Base-by-base conservation (phyloP, 2,797 vertebrate species). In the Pangasius mekongensis region DNA sequence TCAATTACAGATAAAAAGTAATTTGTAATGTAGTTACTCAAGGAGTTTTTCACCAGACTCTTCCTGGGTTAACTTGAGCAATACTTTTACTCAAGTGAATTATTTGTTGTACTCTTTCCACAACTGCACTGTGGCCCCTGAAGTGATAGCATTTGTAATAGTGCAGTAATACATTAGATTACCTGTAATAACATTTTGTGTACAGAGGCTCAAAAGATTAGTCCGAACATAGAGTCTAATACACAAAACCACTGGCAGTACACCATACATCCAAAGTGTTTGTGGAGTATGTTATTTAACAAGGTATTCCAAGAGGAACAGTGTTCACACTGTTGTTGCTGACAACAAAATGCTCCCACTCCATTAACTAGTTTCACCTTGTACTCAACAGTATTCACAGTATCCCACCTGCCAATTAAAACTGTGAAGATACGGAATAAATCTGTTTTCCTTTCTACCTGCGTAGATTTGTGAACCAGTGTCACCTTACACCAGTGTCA, bases 261-360 rank as follows among this genome's bases (percentile, higher is more conserved):
- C 43, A 52, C 60, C n/a, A 52, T 13, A 22, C 20, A 83, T 3
- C 47, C 27, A 9, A 39, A 81, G 47, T 66, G 36, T 76, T 49
- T 36, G 56, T 58, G 33, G 36, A 85, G 54, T 14, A 2, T 67
- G n/a, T 39, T 66, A 30, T 56, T 69, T 85, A 67, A 18, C 83
- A 52, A 83, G 83, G n/a, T 84, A 80, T 58, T n/a, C 43, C 58
- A 39, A n/a, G 27, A 80, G 43, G 27, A 78, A 80, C 33, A 11
- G 20, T 74, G 86, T 89, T 83, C 94, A 95, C 94, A 92, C 92
- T 90, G 93, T 86, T 92, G 90, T 92, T 92, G 91, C 92, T 94
- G 94, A 94, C 94, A 94, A 94, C 89, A 93, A 94, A 94, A 87
- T 52, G 58, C 36, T 86, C 71, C 87, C 0, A 9, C 33, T 89